Conservation (phyloP, 1,140 invertebrate species). For the Drosophila baimaii region DNA sequence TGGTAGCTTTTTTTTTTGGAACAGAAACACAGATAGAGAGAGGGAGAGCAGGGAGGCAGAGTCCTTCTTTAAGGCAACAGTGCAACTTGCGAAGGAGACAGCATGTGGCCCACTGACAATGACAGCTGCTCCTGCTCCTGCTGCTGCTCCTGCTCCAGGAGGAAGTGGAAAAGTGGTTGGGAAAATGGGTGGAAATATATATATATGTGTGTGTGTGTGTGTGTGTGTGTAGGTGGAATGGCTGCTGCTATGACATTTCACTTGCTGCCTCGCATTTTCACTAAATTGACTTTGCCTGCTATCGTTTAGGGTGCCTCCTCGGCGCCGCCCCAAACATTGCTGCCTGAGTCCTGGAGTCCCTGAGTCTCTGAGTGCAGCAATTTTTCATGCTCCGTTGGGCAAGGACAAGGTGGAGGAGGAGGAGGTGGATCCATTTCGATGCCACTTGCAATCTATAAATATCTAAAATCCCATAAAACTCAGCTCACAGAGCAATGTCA, state of each 20-base stretch:
- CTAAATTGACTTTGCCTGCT: slow-evolving; percentile 59
- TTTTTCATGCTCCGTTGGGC: slow-evolving; percentile 70
- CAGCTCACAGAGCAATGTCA: slow-evolving; percentile 59
- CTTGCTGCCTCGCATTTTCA: slow-evolving; percentile 61
- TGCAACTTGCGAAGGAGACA: slow-evolving; percentile 20
- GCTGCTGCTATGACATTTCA: slow-evolving; percentile 52
- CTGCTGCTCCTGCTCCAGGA: background rate
- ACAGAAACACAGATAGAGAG: background rate
- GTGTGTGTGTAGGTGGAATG: background rate
- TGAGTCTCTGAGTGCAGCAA: slow-evolving; percentile 53
- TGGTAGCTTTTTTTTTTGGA: background rate
- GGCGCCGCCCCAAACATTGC: slow-evolving; percentile 48
- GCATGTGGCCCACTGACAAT: slow-evolving; percentile 51
- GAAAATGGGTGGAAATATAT: slow-evolving; percentile 6
- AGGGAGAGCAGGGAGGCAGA: background rate
- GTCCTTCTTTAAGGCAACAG: slow-evolving; percentile 20
- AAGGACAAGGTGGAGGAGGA: slow-evolving; percentile 11
- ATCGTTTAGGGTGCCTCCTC: slow-evolving; percentile 38
- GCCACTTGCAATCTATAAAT: slow-evolving; percentile 75
- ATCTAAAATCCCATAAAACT: slow-evolving; percentile 79
- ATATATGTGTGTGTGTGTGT: background rate
- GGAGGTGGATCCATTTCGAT: slow-evolving; percentile 43
- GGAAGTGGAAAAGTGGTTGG: slow-evolving; percentile 8
- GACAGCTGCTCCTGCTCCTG: slow-evolving; percentile 28
- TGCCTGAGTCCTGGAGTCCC: too few relatives aligned